Evolutionary conservation across 2,113 vertebrate genomes (phyloP).

Genomic region (Penelope pileata): DNA sequence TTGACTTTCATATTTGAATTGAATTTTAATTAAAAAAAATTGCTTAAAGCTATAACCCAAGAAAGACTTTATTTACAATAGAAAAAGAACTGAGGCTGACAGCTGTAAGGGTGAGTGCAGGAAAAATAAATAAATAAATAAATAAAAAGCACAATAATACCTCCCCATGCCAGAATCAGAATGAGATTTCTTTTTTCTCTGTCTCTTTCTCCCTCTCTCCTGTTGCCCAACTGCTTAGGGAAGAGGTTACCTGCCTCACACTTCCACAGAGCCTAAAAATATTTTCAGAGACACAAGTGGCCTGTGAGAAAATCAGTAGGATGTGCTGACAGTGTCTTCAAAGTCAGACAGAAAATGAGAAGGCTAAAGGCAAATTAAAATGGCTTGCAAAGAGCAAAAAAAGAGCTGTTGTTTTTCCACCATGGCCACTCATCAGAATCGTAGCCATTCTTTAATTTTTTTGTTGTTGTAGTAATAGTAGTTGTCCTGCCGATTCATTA

Average conservation of each 20-base stretch:
- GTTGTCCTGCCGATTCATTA: constrained; percentile 50
- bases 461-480: background rate
- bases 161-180: constrained; percentile 47
- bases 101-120: constrained; percentile 17
- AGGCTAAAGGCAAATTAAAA: constrained; percentile 27
- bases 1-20: constrained; percentile 63
- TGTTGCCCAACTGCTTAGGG: background rate
- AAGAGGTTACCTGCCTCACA: constrained; percentile 47
- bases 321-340: constrained; percentile 27
- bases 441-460: background rate
- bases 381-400: background rate
- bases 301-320: constrained; percentile 39
- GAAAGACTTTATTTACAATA: constrained; percentile 64
- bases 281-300: constrained; percentile 58
- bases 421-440: background rate
- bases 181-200: background rate
- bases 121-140: background rate
- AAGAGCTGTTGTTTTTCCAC: background rate
- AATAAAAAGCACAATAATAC: background rate
- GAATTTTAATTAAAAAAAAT: constrained; percentile 65
- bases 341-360: constrained; percentile 10
- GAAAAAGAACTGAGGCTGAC: constrained; percentile 14
- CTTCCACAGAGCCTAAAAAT: constrained; percentile 60
- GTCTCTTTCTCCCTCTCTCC: background rate
- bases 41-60: constrained; percentile 50